Percentiles rank a stretch among this genome's conserved stretches.
Evolutionary conservation across 2,113 vertebrate species (phyloP).

Genomic region (Gobius niger): DNA sequence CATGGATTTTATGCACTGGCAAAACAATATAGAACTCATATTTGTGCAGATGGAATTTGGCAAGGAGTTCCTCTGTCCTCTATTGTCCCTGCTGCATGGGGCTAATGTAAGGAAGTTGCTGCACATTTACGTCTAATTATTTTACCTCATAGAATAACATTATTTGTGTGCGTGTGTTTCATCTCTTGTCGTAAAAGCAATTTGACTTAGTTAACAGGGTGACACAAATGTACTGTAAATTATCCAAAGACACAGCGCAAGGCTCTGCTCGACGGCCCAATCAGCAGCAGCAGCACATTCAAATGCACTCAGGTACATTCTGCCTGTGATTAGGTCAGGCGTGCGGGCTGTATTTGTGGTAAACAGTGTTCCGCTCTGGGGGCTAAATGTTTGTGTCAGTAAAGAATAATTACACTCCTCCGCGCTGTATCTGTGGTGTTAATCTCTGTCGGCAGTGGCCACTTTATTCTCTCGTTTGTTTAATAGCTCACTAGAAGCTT

Average conservation of each 20-base stretch:
- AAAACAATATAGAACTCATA: constrained; percentile 64
- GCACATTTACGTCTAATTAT: constrained; percentile 14
- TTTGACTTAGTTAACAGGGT: neutral
- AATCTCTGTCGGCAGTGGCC: constrained; percentile 78
- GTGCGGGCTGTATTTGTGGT: constrained; percentile 68
- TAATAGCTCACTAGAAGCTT: constrained; percentile 84
- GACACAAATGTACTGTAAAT: neutral
- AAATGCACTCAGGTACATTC: constrained; percentile 68
- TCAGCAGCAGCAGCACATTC: constrained; percentile 49
- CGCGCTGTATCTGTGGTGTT: constrained; percentile 70
- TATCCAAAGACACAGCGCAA: constrained; percentile 13
- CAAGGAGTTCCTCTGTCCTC: constrained; percentile 46
- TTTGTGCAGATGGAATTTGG: constrained; percentile 65
- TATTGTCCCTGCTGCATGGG: constrained; percentile 49
- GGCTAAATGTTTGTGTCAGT: constrained; percentile 73
- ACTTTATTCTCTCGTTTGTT: constrained; percentile 90
- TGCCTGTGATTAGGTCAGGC: constrained; percentile 69
- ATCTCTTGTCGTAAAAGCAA: neutral
- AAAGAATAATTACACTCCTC: constrained; percentile 81
- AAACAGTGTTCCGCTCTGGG: constrained; percentile 72
- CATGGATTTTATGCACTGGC: constrained; percentile 64
- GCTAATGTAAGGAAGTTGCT: constrained; percentile 25
- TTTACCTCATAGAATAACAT: neutral
- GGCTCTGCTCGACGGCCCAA: constrained; percentile 39
- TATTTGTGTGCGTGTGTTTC: constrained; percentile 5